Evolutionary conservation across 2,888 invertebrate species (phyloP), one percentile per base, ranked within the genome.

Genomic region (Aricia artaxerxes): DNA sequence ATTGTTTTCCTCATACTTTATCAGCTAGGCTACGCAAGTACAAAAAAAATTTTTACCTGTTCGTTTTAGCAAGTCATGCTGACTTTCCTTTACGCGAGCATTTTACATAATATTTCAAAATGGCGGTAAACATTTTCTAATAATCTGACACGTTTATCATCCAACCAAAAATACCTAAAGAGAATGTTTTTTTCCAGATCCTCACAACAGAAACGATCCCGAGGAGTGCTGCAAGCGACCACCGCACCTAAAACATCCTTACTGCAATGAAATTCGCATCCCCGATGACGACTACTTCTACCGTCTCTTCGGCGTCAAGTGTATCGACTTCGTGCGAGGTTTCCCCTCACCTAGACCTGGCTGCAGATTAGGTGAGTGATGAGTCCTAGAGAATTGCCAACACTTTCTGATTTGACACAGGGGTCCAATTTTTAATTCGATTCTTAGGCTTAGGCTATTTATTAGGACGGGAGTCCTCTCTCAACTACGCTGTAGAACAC

Each of bases 241-340:
- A 0, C 95, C 96, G 16, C 97, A 98, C 85, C 94, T 97, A 78
- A 98, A 97, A 88, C 98, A 98, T 92, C 98, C 98, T 0, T 98
- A 98, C 89, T 98, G 98, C 88, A 97, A 98, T 90, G 98, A 98
- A 92, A 98, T 98, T 85, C 94, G 95, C 79, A 96, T 98, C 77
- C 98, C 98, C 0, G 97, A 97, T 83, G 97, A 98, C 87, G 98
- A 98, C 88, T 97, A 98, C 89, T 98, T 98, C 95, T 98, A 97
- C 94, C 95, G 97, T 5, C 94, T 97, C 69, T 98, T 97, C 90
- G 96, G 97, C 83, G 97, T 98, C 78, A 97, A 96, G 87, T 98
- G 98, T 88, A 97, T 98, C 88, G 97, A 98, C 91, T 98, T 98
- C 87, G 98, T 98, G 13, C 95, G 98, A 85, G 98, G 97, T 69